phyloP scores from a whole-genome alignment of 2,113 vertebrate species.

The Sminthopsis crassicaudata region DNA sequence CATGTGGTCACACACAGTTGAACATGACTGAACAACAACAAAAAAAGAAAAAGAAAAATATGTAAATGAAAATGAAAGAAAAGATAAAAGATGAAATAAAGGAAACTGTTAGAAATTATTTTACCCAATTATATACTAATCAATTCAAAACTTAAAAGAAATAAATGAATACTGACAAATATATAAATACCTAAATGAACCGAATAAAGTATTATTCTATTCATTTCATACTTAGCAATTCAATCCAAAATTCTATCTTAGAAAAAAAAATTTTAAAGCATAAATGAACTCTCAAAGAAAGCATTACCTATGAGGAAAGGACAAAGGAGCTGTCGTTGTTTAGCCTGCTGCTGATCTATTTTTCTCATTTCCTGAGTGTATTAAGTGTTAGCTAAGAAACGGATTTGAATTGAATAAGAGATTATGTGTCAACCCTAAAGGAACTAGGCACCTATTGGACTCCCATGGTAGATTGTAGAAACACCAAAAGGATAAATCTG shows the following conservation, averaged over 20 bases:
- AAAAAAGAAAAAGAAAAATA: background rate
- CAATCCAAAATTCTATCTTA: background rate
- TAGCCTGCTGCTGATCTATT: background rate
- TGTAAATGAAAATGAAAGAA: background rate
- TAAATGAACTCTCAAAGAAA: background rate
- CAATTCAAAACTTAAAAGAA: background rate
- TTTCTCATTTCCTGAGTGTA: background rate
- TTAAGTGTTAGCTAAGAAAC: background rate
- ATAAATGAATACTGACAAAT: background rate
- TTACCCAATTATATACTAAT: background rate
- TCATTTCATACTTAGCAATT: no score
- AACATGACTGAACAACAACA: background rate
- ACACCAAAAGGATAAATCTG: background rate
- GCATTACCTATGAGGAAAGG: background rate
- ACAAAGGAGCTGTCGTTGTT: background rate
- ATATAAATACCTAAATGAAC: background rate
- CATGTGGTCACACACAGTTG: background rate
- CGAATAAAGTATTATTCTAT: background rate
- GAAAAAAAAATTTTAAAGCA: background rate
- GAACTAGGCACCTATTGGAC: background rate
- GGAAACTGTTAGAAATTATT: background rate
- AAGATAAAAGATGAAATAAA: background rate
- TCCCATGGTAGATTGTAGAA: background rate
- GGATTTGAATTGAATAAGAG: slow-evolving; percentile 8
- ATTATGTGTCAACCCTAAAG: background rate